These are phyloP conservation scores for Urocynchramus pylzowi DNA, from an alignment of 2,113 vertebrate species.

Conservation along the genomic window DNA sequence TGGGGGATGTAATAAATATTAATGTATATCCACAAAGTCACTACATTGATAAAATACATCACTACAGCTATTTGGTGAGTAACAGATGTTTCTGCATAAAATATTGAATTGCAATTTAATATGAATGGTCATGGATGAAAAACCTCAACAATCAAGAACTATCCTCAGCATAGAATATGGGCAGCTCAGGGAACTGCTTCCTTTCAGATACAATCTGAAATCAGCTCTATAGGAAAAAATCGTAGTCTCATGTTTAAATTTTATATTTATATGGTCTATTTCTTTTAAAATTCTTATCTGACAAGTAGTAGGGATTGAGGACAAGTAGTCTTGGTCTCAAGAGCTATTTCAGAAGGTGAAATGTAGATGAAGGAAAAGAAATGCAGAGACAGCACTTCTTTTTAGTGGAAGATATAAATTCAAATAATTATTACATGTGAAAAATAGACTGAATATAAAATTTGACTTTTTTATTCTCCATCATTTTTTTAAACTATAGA, in stretches of 20 bases:
- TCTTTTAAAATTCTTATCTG: not conserved
- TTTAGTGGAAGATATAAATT: not conserved
- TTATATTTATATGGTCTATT: not conserved
- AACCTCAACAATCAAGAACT: not conserved
- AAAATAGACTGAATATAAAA: not conserved
- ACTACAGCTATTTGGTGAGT: conserved; percentile 88
- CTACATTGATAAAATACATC: conserved; percentile 72
- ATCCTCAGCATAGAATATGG: not conserved
- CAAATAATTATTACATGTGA: not conserved
- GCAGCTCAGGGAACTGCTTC: not conserved
- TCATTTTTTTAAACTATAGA: conserved; percentile 46
- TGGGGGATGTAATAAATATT: conserved; percentile 71
- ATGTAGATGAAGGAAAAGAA: not conserved
- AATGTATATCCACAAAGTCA: conserved; percentile 75
- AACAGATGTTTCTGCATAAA: not conserved
- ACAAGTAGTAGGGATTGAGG: not conserved
- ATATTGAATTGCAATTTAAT: not conserved
- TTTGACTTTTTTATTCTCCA: not conserved
- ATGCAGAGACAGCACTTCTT: not conserved
- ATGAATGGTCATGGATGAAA: not conserved
- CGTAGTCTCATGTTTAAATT: not conserved
- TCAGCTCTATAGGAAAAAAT: not conserved
- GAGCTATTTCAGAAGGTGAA: not conserved
- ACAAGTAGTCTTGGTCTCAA: not conserved
- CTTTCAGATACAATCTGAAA: not conserved